phyloP scores from a whole-genome alignment of 1,140 invertebrate species.

The Euura lappo region DNA sequence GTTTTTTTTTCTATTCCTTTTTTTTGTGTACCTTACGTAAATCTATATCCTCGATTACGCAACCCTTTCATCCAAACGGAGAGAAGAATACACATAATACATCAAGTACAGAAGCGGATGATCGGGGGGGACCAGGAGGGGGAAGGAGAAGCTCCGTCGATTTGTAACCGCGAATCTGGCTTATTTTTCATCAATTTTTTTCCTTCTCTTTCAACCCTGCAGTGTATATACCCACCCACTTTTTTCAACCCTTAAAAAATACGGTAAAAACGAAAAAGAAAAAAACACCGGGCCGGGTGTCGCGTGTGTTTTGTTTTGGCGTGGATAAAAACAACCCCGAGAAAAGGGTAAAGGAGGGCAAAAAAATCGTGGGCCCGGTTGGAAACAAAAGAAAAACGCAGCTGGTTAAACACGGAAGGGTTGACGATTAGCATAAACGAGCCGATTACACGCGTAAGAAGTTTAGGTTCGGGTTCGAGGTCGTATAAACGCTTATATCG shows the following conservation, averaged over 20 bases:
- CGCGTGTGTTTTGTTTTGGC: not conserved
- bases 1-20: not conserved
- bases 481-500: not conserved
- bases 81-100: not conserved
- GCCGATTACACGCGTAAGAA: conserved; percentile 43
- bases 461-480: not conserved
- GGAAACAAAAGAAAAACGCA: conserved; percentile 34
- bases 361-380: not conserved
- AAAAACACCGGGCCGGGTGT: no score
- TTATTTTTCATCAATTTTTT: conserved; percentile 15
- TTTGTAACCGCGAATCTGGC: conserved; percentile 22
- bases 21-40: not conserved
- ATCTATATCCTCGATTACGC: conserved; percentile 4
- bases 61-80: conserved; percentile 2
- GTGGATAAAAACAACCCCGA: not conserved
- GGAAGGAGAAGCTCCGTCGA: not conserved
- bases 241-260: not conserved
- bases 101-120: no score
- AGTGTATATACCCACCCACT: conserved; percentile 7
- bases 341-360: conserved; percentile 18
- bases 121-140: no score
- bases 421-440: conserved; percentile 55
- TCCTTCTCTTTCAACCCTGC: conserved; percentile 15
- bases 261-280: not conserved
- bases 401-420: conserved; percentile 54